Evolutionary conservation across 2,888 invertebrate species (phyloP).

Genomic region (Blastobasis adustella): DNA sequence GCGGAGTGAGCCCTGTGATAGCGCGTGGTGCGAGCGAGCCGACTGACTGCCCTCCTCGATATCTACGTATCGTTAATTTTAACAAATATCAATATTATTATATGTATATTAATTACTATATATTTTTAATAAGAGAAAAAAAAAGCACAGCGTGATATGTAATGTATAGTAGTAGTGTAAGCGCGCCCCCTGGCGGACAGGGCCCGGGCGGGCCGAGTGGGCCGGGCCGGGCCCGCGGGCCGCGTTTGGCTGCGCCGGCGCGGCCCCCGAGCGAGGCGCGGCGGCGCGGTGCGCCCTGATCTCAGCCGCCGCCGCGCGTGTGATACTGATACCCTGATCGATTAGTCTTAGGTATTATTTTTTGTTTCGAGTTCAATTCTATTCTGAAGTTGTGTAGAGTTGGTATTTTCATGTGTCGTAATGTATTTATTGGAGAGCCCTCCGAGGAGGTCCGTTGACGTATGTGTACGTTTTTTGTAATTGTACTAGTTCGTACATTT

Average conservation of each 20-base stretch:
- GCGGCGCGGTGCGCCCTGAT: constrained; percentile 54
- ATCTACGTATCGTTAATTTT: constrained; percentile 70
- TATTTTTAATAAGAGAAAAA: constrained; percentile 71
- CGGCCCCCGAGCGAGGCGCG: constrained; percentile 48
- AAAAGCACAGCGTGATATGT: constrained; percentile 76
- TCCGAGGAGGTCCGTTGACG: constrained; percentile 40
- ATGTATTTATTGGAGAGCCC: constrained; percentile 69
- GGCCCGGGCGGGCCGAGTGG: constrained; percentile 23
- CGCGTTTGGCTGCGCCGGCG: constrained; percentile 43
- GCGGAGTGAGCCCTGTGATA: constrained; percentile 61
- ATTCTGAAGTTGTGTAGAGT: constrained; percentile 69
- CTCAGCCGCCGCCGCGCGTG: constrained; percentile 67
- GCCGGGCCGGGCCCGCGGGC: constrained; percentile 21
- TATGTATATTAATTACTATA: constrained; percentile 68
- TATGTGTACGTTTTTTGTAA: constrained; percentile 66
- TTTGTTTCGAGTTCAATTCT: constrained; percentile 70
- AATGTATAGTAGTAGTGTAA: constrained; percentile 68
- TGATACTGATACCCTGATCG: constrained; percentile 64
- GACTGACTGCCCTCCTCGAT: constrained; percentile 71
- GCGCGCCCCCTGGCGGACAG: constrained; percentile 31
- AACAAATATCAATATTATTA: constrained; percentile 73
- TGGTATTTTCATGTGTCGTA: constrained; percentile 63
- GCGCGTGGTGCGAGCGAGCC: constrained; percentile 57
- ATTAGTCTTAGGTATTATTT: constrained; percentile 68
- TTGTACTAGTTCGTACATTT: constrained; percentile 74